Evolutionary conservation across 2,113 vertebrate genomes (phyloP).

Genomic region (Pholis gunnellus): DNA sequence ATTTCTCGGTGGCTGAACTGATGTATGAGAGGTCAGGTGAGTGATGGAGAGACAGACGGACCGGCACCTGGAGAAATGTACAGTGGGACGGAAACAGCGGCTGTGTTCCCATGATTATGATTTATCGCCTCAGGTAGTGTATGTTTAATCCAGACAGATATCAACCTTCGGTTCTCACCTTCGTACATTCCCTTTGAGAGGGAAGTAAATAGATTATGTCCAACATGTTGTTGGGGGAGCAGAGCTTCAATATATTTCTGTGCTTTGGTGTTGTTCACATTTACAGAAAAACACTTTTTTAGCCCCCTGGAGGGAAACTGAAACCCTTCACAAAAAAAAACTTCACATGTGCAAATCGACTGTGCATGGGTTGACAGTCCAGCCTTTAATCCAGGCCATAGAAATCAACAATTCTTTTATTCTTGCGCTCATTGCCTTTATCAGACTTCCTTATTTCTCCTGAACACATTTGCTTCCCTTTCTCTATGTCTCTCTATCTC

Average conservation of each 20-base stretch:
- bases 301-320: constrained; percentile 45
- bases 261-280: constrained; percentile 8
- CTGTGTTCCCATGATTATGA: constrained; percentile 50
- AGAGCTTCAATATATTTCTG: constrained; percentile 55
- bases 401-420: constrained; percentile 15
- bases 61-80: constrained; percentile 35
- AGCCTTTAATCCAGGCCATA: constrained; percentile 32
- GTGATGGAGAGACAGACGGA: constrained; percentile 17
- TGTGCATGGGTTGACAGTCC: constrained; percentile 28
- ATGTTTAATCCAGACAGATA: constrained; percentile 38
- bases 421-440: constrained; percentile 1
- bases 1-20: background rate
- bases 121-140: constrained; percentile 51
- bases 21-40: constrained; percentile 24
- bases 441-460: constrained; percentile 19
- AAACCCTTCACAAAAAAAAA: constrained; percentile 23
- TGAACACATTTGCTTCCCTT: constrained; percentile 32
- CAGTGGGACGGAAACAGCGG: constrained; percentile 30
- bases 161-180: constrained; percentile 31
- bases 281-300: constrained; percentile 12
- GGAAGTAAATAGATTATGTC: constrained; percentile 38
- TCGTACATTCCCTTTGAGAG: background rate
- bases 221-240: constrained; percentile 31
- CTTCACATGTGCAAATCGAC: background rate
- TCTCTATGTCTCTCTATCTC: constrained; percentile 42